A percentile compares a stretch with the other conserved stretches of the same genome.
Conservation (phyloP, 2,888 invertebrate genomes). For the Ceriagrion tenellum region DNA sequence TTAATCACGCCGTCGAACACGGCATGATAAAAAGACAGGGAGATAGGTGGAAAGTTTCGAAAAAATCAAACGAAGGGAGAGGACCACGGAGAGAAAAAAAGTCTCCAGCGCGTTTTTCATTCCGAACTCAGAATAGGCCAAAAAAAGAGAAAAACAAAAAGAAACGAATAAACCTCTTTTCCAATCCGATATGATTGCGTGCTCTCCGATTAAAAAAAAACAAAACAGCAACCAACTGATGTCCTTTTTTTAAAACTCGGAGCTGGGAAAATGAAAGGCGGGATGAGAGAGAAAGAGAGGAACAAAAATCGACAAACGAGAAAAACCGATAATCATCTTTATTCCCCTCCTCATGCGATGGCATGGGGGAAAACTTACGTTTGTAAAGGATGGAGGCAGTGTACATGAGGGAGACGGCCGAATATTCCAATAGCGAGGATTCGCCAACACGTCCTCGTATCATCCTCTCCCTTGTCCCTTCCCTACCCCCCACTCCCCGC, state of each 20-base stretch:
- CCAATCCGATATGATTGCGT: conserved; percentile 60
- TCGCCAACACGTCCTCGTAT: conserved; percentile 39
- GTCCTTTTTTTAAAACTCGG: conserved; percentile 33
- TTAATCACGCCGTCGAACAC: conserved; percentile 47
- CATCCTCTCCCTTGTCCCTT: background rate
- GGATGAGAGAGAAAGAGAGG: background rate
- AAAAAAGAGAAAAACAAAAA: background rate
- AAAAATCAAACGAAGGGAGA: conserved; percentile 25
- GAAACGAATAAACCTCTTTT: conserved; percentile 55
- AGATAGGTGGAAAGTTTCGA: background rate
- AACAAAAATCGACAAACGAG: conserved; percentile 36
- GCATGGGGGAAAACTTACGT: conserved; percentile 13
- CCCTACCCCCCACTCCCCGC: background rate
- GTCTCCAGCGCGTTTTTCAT: conserved; percentile 27
- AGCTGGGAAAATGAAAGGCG: background rate
- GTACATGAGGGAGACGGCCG: background rate
- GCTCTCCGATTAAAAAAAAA: conserved; percentile 53
- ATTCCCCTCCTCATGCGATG: conserved; percentile 46
- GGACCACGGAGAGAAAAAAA: conserved; percentile 16
- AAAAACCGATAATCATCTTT: conserved; percentile 67
- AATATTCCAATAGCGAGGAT: conserved; percentile 45
- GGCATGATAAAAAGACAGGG: background rate
- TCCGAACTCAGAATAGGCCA: conserved; percentile 10
- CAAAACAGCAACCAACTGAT: background rate
- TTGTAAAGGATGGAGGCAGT: conserved; percentile 20